Evolutionary conservation across 2,113 vertebrate genomes (phyloP).

Genomic region (Oenanthe oenanthe): DNA sequence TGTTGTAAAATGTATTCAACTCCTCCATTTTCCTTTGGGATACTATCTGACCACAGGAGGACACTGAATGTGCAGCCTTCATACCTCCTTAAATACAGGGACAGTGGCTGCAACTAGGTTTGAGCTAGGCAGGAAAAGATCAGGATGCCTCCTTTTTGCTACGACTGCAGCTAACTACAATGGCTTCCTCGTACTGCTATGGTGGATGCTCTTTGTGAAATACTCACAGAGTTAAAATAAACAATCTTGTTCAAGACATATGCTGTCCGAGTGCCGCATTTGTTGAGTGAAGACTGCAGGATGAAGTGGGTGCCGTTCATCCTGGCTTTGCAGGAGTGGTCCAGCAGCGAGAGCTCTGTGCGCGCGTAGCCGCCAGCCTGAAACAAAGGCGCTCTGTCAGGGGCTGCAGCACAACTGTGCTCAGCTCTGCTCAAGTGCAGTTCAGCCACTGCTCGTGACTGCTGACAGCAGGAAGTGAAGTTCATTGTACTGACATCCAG

Average conservation of each 20-base stretch:
- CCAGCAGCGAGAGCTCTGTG: slow-evolving; percentile 86
- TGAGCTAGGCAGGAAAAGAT: background rate
- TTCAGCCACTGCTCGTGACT: background rate
- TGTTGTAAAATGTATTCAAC: background rate
- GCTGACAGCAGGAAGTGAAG: slow-evolving; percentile 11
- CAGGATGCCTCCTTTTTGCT: background rate
- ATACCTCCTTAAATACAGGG: background rate
- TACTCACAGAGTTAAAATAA: slow-evolving; percentile 91
- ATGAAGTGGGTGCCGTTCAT: slow-evolving; percentile 92
- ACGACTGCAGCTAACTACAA: background rate
- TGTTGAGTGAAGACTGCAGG: slow-evolving; percentile 83
- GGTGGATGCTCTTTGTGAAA: background rate
- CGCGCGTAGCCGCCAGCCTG: slow-evolving; percentile 82
- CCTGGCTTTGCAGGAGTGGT: slow-evolving; percentile 88
- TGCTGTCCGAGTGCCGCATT: slow-evolving; percentile 80
- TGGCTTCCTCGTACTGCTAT: background rate
- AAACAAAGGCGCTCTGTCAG: slow-evolving; percentile 58
- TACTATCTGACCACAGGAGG: background rate
- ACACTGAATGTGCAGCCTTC: background rate
- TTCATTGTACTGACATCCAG: slow-evolving; percentile 19
- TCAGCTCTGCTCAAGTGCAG: background rate
- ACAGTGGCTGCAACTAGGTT: background rate
- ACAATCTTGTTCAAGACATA: slow-evolving; percentile 70
- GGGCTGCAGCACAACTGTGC: background rate
- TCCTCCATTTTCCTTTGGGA: background rate